Base-by-base conservation (phyloP, 1,140 invertebrate genomes). In the Microvelia longipes region DNA sequence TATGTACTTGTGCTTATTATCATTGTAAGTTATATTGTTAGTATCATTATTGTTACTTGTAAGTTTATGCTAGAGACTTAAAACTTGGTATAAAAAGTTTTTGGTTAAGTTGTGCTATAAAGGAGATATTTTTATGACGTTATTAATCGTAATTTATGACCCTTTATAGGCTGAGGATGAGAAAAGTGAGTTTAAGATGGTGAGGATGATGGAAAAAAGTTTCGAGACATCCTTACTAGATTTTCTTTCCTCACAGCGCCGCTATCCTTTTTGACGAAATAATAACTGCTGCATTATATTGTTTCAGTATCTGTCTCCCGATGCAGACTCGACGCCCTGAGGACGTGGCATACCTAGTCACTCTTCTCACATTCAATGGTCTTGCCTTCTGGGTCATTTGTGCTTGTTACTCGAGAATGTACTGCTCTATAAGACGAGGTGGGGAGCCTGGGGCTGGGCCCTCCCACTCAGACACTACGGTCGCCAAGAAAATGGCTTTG, bases 401-500 rank as follows among this genome's bases (percentile, higher is more conserved):
- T 14, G 83, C 86, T 61, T 92, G 90, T 76, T 94, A 94, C 79
- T 84, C 85, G 0, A 89, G 89, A 77, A 93, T 94, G 77, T 94
- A 92, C 78, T 83, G 86, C 29, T 90, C 88, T 15, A 80, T 91
- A 24, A 61, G 68, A 14, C 67, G 72, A 76, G 66, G 25, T 5
- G 25, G 25, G 1, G 69, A 61, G 15, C 26, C 28, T 14, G 69
- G 69, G 2, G 69, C 64, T 2, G 35, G 60, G 1, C 64, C 61
- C 26, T 29, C 29, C 30, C 62, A 30, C 64, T 66, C 63, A 13
- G 69, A 94, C 75, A 84, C 87, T 74, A 85, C 87, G 0, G 88
- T 96, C 1, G 90, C 90, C 1, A 92, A 92, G 75, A 87, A 93
- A 77, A 95, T 95, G 90, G 89, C 90, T 0, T 79, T 96, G 2